These are phyloP conservation scores for Engystomops pustulosus DNA, from an alignment of 2,113 vertebrate species.

Conservation along the genomic window DNA sequence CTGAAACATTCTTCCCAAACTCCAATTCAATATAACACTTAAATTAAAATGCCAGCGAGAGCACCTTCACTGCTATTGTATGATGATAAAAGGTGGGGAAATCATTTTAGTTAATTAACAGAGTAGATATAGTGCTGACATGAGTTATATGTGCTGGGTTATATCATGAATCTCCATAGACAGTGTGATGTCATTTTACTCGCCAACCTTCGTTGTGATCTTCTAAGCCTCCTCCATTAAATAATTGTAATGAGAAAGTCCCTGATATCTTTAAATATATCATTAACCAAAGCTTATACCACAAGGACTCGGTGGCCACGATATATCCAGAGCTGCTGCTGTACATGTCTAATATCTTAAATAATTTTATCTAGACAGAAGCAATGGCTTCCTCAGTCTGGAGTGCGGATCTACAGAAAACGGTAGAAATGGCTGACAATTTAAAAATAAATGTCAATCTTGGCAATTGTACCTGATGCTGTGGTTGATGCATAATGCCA, in stretches of 20 bases:
- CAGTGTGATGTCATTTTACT: constrained; percentile 59
- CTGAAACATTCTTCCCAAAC: constrained; percentile 57
- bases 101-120: constrained; percentile 60
- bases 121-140: constrained; percentile 58
- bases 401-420: no score
- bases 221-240: constrained; percentile 41
- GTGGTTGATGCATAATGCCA: neutral
- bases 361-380: neutral
- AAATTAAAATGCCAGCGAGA: constrained; percentile 59
- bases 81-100: constrained; percentile 60
- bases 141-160: constrained; percentile 56
- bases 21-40: constrained; percentile 61
- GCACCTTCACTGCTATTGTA: constrained; percentile 60
- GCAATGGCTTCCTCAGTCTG: neutral
- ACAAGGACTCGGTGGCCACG: constrained; percentile 17
- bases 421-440: neutral
- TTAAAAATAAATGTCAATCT: neutral
- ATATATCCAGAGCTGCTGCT: constrained; percentile 21
- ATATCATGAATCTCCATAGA: constrained; percentile 53
- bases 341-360: neutral
- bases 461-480: neutral
- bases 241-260: constrained; percentile 50
- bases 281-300: constrained; percentile 41
- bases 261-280: constrained; percentile 48
- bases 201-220: constrained; percentile 56